Conservation (phyloP, 2,113 vertebrate species). For the Dipodomys merriami region DNA sequence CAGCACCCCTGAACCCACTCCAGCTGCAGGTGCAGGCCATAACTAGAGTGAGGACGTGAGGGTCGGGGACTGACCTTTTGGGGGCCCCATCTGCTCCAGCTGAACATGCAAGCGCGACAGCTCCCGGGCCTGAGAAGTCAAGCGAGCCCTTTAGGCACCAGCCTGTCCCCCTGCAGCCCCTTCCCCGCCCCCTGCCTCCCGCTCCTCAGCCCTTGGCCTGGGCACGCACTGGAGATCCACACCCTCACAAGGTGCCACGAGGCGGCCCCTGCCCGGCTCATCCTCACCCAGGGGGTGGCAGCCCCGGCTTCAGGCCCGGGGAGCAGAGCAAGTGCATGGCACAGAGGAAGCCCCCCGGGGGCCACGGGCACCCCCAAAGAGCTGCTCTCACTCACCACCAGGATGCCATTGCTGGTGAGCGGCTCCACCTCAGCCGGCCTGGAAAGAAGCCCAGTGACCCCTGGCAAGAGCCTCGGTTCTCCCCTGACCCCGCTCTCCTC, state of each 20-base stretch:
- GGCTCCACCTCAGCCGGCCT: slow-evolving; percentile 74
- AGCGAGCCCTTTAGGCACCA: not conserved
- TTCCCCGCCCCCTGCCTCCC: not conserved
- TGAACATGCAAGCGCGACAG: slow-evolving; percentile 74
- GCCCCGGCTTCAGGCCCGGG: not conserved
- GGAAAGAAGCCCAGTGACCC: slow-evolving; percentile 45
- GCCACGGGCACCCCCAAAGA: not conserved
- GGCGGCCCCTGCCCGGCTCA: not conserved
- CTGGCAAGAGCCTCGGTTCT: not conserved
- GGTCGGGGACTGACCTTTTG: slow-evolving; percentile 73
- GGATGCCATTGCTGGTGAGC: slow-evolving; percentile 82
- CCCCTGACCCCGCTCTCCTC: not conserved
- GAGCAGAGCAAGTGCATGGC: not conserved
- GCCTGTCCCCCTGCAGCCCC: not conserved
- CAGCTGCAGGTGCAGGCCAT: no score
- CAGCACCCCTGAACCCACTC: no score
- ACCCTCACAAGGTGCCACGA: not conserved
- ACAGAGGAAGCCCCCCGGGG: not conserved
- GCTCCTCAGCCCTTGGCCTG: not conserved
- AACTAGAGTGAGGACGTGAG: no score
- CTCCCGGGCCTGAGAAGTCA: slow-evolving; percentile 75
- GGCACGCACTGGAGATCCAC: not conserved
- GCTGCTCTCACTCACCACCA: slow-evolving; percentile 82
- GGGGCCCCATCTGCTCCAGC: slow-evolving; percentile 70
- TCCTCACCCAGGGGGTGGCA: rapidly evolving